Conservation (phyloP, 2,888 invertebrate species). For the Drosophila yooni region DNA sequence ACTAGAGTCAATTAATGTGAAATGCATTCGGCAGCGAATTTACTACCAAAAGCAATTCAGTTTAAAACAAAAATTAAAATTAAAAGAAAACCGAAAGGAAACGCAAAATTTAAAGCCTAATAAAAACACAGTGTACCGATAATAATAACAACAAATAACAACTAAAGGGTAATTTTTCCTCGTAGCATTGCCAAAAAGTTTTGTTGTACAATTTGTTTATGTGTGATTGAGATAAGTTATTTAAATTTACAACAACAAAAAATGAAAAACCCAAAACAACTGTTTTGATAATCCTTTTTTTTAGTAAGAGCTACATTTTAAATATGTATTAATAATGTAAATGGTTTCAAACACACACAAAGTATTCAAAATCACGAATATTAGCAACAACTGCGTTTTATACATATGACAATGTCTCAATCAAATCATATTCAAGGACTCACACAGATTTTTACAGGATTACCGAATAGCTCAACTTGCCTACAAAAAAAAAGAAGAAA, state of each 20-base stretch:
- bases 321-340: conserved; percentile 60
- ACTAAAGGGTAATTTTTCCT: conserved; percentile 71
- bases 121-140: conserved; percentile 26
- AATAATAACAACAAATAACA: conserved; percentile 37
- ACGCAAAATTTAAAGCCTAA: conserved; percentile 16
- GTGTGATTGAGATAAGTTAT: conserved; percentile 49
- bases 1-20: conserved; percentile 46
- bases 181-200: conserved; percentile 53
- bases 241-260: conserved; percentile 47
- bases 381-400: conserved; percentile 38
- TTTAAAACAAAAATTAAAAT: conserved; percentile 1
- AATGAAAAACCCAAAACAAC: conserved; percentile 11
- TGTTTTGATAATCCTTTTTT: conserved; percentile 55
- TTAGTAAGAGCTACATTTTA: conserved; percentile 43
- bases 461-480: neutral
- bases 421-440: neutral
- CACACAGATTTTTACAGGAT: conserved; percentile 6
- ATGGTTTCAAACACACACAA: conserved; percentile 60
- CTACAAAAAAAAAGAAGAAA: neutral
- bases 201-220: conserved; percentile 37
- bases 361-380: conserved; percentile 43
- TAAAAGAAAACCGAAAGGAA: conserved; percentile 23
- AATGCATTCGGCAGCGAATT: conserved; percentile 57
- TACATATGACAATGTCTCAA: conserved; percentile 16
- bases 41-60: conserved; percentile 55